phyloP scores from a whole-genome alignment of 2,113 vertebrate species.

The Cynocephalus volans region DNA sequence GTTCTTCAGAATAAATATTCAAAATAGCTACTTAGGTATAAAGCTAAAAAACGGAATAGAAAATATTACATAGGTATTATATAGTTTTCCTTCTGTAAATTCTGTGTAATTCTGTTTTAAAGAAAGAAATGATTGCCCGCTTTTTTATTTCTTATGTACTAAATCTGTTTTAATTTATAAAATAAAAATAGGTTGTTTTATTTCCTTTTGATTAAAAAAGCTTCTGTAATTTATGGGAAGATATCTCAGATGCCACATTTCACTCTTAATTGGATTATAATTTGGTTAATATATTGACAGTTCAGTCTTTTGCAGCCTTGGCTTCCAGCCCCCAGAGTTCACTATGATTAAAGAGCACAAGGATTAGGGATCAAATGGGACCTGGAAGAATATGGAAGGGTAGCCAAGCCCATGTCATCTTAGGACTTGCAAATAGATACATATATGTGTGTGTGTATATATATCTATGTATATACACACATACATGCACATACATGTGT shows the following conservation, averaged over 20 bases:
- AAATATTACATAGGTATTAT: not conserved
- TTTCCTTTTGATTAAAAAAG: not conserved
- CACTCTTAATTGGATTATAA: not conserved
- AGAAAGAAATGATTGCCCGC: not conserved
- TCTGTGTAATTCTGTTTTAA: not conserved
- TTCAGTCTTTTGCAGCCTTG: not conserved
- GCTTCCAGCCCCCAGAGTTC: not conserved
- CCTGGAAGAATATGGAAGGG: not conserved
- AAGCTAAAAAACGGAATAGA: slow-evolving; percentile 6
- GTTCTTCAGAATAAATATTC: not conserved
- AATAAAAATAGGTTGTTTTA: not conserved
- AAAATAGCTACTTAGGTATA: slow-evolving; percentile 36
- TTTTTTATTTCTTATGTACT: not conserved
- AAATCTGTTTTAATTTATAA: slow-evolving; percentile 5
- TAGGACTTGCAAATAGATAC: not conserved
- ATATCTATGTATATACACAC: too few relatives aligned
- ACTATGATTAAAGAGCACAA: not conserved
- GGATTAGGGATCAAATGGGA: not conserved
- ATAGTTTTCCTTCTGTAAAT: not conserved
- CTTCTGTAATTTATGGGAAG: slow-evolving; percentile 2
- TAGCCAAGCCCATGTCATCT: not conserved
- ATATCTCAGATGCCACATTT: not conserved
- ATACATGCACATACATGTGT: too few relatives aligned
- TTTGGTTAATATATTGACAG: not conserved
- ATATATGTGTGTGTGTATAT: not conserved